Evolutionary conservation across 2,888 invertebrate genomes (phyloP).

Genomic region (Euclidia mi): DNA sequence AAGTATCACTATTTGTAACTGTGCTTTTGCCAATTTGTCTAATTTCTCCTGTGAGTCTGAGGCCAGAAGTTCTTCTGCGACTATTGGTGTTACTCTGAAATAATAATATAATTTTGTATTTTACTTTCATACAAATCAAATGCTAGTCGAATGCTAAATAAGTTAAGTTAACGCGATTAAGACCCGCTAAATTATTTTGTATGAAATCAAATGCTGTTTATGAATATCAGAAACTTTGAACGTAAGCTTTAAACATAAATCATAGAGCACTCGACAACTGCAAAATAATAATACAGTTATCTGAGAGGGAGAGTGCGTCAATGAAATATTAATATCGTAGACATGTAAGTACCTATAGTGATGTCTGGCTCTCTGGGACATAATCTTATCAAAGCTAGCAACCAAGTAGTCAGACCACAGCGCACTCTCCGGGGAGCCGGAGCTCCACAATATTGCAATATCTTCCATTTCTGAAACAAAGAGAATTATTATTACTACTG

Average conservation of each 20-base stretch:
- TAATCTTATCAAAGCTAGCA: conserved; percentile 95
- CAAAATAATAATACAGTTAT: not conserved
- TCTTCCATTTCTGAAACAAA: conserved; percentile 93
- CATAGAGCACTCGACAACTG: conserved; percentile 2
- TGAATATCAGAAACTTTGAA: too few species aligned
- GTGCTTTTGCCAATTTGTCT: conserved; percentile 91
- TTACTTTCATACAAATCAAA: too few species aligned
- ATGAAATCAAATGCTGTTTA: too few species aligned
- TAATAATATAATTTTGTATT: too few species aligned
- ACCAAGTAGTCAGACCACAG: conserved; percentile 95
- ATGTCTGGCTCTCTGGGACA: conserved; percentile 94
- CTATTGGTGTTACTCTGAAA: conserved; percentile 93
- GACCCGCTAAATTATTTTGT: too few species aligned
- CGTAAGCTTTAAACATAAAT: too few species aligned
- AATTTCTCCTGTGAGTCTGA: conserved; percentile 85
- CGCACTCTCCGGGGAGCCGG: conserved; percentile 94
- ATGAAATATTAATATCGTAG: not conserved
- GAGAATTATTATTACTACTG: not conserved
- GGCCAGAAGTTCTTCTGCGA: conserved; percentile 92
- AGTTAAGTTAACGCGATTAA: too few species aligned
- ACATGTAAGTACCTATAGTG: conserved; percentile 92
- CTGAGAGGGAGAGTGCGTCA: not conserved
- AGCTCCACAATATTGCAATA: conserved; percentile 94
- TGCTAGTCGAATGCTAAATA: too few species aligned
- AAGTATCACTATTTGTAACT: conserved; percentile 94